phyloP scores from a whole-genome alignment of 2,113 vertebrate species.

The Rhineura floridana region DNA sequence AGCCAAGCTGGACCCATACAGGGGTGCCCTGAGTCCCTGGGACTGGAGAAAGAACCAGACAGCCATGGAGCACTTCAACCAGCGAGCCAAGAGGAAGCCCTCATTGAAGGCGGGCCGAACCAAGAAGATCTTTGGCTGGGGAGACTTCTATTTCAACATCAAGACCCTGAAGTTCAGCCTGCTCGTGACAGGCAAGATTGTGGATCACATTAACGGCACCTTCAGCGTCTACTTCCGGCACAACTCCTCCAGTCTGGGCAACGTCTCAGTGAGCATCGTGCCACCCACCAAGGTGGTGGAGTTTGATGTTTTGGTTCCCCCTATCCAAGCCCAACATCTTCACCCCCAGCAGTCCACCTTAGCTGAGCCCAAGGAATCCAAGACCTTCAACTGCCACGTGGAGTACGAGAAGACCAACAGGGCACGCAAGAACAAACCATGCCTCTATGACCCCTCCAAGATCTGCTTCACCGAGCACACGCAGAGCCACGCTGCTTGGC shows the following conservation, averaged over 20 bases:
- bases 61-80: slow-evolving; percentile 75
- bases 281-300: slow-evolving; percentile 92
- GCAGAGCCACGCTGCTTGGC: slow-evolving; percentile 95
- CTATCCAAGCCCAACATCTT: slow-evolving; percentile 37
- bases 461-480: slow-evolving; percentile 97
- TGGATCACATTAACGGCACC: slow-evolving; percentile 96
- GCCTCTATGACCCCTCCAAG: slow-evolving; percentile 94
- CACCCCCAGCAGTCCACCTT: slow-evolving; percentile 83
- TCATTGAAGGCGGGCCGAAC: slow-evolving; percentile 85
- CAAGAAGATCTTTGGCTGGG: slow-evolving; percentile 98
- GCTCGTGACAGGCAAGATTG: slow-evolving; percentile 90
- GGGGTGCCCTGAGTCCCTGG: slow-evolving; percentile 74
- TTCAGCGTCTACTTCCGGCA: slow-evolving; percentile 98
- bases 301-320: slow-evolving; percentile 84
- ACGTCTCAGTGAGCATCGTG: slow-evolving; percentile 93
- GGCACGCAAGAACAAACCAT: slow-evolving; percentile 92
- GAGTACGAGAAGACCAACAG: slow-evolving; percentile 97
- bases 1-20: slow-evolving; percentile 77
- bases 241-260: slow-evolving; percentile 95
- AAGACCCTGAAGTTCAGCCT: slow-evolving; percentile 92
- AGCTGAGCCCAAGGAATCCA: slow-evolving; percentile 84
- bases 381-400: slow-evolving; percentile 94
- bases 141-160: slow-evolving; percentile 96
- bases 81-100: slow-evolving; percentile 88
- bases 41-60: slow-evolving; percentile 83